Evolutionary conservation across 2,888 invertebrate genomes (phyloP), one percentile per base, ranked within the genome.

Genomic region (Amphipoea oculea): DNA sequence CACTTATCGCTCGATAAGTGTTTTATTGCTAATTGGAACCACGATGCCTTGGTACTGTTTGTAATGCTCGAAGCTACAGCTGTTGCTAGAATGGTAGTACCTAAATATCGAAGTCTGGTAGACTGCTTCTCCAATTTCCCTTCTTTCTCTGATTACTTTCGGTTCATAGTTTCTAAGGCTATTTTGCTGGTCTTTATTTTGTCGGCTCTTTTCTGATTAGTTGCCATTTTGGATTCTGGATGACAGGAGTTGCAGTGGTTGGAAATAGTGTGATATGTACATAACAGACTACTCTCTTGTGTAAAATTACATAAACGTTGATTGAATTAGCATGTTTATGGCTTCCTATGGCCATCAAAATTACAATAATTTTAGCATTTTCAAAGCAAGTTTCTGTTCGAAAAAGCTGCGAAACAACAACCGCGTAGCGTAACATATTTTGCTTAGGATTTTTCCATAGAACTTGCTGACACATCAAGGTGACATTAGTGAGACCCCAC

Each of bases 21-120:
- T 78, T 85, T 84, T 84, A 85, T 78, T 75, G 78, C 73, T 73
- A 75, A 82, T 85, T 75, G 78, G 51, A 62, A 78, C 40, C 57
- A 40, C 23, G 62, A 40, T 67, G 66, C 20, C 48, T 82, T 62
- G 23, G 48, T 29, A 54, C n/a, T 72, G 54, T 36, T 1, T n/a
- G 36, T 82, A 62, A 65, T 76, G 20, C 20, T 48, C 1, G 23
- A 48, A 68, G 1, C 14, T 51, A 67, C 69, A 66, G 62, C 42
- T 62, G 42, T 51, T 63, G 36, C n/a, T 63, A 42, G 51, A 72
- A 48, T 20, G 1, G 2, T 4, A 20, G 1, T 5, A 17, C 1
- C 9, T 54, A 14, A n/a, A 9, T 36, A 36, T 4, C 1, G 4
- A 9, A 63, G 2, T n/a, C 2, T 62, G 12, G 20, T 29, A 20